A percentile compares a stretch with the other conserved stretches of the same genome.
Conservation (phyloP, 2,888 invertebrate genomes). For the Amiota communis region DNA sequence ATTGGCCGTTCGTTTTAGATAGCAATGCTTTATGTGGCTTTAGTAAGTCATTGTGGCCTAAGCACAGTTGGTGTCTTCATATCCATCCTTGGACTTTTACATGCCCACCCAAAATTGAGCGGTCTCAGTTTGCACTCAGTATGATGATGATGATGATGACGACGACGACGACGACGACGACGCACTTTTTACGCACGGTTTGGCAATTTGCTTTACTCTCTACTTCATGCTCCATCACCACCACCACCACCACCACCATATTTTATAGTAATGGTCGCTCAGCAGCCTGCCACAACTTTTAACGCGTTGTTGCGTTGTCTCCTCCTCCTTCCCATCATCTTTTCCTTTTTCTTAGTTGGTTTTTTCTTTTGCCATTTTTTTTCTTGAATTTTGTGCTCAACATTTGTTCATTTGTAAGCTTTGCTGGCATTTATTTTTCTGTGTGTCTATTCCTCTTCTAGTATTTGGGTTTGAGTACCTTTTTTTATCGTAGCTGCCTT, state of each 20-base stretch:
- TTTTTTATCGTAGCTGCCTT: not conserved
- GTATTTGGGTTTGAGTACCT: not conserved
- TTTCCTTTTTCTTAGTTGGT: not conserved
- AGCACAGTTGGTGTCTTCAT: conserved; percentile 38
- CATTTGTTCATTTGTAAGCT: conserved; percentile 3
- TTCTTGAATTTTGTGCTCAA: not conserved
- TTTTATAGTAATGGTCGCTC: not conserved
- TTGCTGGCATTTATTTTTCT: not conserved
- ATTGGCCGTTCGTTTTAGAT: too few species aligned
- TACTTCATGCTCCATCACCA: not conserved
- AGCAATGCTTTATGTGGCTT: too few species aligned
- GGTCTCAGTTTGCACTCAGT: conserved; percentile 2
- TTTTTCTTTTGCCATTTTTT: not conserved
- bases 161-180: not conserved
- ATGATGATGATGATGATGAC: too few species aligned
- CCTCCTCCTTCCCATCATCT: not conserved
- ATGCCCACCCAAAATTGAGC: conserved; percentile 14
- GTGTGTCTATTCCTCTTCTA: too few species aligned
- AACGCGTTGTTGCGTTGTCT: not conserved
- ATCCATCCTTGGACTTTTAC: not conserved
- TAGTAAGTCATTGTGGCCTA: too few species aligned
- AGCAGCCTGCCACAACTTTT: not conserved
- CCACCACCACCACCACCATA: too few species aligned
- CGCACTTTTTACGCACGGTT: conserved; percentile 17
- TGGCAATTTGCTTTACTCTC: conserved; percentile 13